Base-by-base conservation (phyloP, 2,113 vertebrate species). In the Ivindomyrus marchei region DNA sequence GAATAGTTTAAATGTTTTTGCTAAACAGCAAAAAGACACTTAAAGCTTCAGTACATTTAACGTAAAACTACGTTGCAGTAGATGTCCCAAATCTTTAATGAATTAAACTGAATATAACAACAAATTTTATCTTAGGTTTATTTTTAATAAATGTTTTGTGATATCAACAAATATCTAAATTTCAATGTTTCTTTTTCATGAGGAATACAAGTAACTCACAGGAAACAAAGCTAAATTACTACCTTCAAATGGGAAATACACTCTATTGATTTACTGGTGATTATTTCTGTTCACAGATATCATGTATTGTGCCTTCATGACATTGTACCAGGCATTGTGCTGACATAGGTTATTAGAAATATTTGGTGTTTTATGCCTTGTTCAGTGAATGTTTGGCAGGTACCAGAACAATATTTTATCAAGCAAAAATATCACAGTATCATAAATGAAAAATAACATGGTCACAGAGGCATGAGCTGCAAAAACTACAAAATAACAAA, bases 281-380 rank as follows among this genome's bases (percentile, higher is more conserved):
- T 46, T 88, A 46, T 88, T 87, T 36, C 58, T 31, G 31, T 87
- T 89, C 49, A 58, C 95, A 96, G 95, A 97, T 96, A 97, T 97
- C 94, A 97, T 97, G 97, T 97, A 96, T 97, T 96, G 97, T 99
- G 97, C 97, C 97, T 99, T 98, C 97, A 98, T 98, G 93, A 97
- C 86, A 89, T 97, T 97, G 97, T 96, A 96, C 95, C 95, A 94
- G 97, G 93, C 95, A 97, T 97, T 97, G 93, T 96, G 93, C 96
- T 96, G 94, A 95, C 97, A 96, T 95, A 94, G 93, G 96, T 96
- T 95, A 95, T 95, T 94, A 93, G 96, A 46, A 52, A 92, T 93
- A 92, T 92, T 91, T 88, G 92, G 91, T 94, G 94, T 95, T 97
- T 95, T 96, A 97, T 96, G 96, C 96, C 96, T 96, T 97, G 97